Base-by-base conservation (phyloP, 2,113 vertebrate genomes). In the Etheostoma cragini region DNA sequence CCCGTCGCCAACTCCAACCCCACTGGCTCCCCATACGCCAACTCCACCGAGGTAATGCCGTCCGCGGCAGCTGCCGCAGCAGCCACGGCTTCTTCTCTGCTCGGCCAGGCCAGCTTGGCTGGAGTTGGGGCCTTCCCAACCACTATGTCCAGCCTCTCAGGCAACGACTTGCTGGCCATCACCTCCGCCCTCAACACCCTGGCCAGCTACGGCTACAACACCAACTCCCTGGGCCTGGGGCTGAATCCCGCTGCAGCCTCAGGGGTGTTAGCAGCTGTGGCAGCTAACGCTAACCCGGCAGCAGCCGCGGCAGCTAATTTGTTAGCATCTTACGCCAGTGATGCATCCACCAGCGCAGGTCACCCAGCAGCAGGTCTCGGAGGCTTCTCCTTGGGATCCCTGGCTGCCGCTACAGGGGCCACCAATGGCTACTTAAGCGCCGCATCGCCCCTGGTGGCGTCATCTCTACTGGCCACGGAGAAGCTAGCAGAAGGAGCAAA, bases 1-100 rank as follows among this genome's bases (percentile, higher is more conserved):
- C 97, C 97, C 0, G 97, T 98, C 38, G 97, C 97, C 93, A 98
- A 98, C 94, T 97, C 97, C 89, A 98, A 98, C 93, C 97, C 97
- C 74, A 98, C 97, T n/a, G 97, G 97, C 78, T 98, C 97, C 0
- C 97, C 97, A 0, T 98, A 98, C 24, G 97, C 97, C 93, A 98
- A 97, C 92, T 97, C 97, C 0, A 95, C 96, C 0, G 97, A 97
- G 81, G 97, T 97, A 72, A 95, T 97, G 93, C 96, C 96, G 0
- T 92, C 96, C 0, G 95, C 96, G 0, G 96, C 97, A 0, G 96
- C 96, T 0, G 95, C 95, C 0, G 95, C 96, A 0, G 95, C 96
- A 0, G 95, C 96, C 50, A 95, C 96, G 0, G 96, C 97, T 45
- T 97, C 97, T 1, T 96, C 96, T 69, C 95, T 98, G 83, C 95